These are phyloP conservation scores for Aptenodytes patagonicus DNA, from an alignment of 2,113 vertebrate genomes.

Conservation along the genomic window DNA sequence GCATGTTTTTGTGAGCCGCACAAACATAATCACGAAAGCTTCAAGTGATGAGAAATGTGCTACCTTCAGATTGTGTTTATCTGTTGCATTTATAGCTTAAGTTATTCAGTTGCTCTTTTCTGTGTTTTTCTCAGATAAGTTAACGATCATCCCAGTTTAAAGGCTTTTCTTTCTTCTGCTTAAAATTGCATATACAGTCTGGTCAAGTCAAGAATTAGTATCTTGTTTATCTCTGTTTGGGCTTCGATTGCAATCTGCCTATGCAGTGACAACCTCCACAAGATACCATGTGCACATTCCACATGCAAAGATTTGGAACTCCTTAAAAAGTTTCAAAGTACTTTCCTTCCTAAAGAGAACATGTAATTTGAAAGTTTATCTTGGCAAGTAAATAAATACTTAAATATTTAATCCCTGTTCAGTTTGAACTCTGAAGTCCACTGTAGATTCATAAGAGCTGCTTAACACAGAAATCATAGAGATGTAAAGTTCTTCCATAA, in stretches of 20 bases:
- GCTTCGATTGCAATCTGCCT: background rate
- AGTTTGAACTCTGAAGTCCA: background rate
- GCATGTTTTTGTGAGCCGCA: background rate
- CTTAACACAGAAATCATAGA: background rate
- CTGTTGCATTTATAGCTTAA: background rate
- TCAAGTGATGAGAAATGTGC: background rate
- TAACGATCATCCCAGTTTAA: background rate
- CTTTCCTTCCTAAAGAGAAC: background rate
- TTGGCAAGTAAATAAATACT: background rate
- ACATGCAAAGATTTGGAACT: background rate
- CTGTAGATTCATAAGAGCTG: background rate
- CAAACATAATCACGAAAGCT: background rate
- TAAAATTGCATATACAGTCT: background rate
- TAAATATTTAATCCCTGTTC: background rate
- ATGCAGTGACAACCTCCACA: background rate
- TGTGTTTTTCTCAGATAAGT: slow-evolving; percentile 14
- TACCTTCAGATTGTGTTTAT: slow-evolving; percentile 13
- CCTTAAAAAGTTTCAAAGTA: background rate
- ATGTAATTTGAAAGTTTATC: background rate
- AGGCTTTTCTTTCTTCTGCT: background rate
- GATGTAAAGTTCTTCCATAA: background rate
- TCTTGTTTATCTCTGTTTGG: background rate
- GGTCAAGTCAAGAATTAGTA: background rate
- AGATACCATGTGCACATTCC: background rate
- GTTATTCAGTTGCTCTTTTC: background rate